Evolutionary conservation across 2,797 vertebrate genomes (phyloP).

Genomic region (Nasua narica): DNA sequence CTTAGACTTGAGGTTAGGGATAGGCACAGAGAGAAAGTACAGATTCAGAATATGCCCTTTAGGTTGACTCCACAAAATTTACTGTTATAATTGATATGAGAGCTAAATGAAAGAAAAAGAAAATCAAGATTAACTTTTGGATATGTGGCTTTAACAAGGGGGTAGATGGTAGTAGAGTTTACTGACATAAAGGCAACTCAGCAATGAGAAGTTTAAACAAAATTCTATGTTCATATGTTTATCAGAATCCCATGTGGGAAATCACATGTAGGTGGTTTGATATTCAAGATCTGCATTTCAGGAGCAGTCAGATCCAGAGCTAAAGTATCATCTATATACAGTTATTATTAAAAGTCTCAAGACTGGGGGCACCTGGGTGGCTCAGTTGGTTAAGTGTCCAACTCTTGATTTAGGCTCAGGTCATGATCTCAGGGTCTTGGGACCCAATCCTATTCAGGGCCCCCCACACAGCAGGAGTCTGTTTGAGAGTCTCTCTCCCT

Average conservation of each 20-base stretch:
- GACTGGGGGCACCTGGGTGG: not conserved
- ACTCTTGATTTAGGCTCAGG: not conserved
- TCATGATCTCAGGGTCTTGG: not conserved
- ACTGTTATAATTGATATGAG: not conserved
- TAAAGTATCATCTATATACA: not conserved
- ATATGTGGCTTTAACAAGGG: not conserved
- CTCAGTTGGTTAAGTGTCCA: not conserved
- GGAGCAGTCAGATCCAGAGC: not conserved
- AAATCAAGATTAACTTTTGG: not conserved
- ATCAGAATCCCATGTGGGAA: not conserved
- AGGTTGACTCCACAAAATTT: not conserved
- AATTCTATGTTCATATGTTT: not conserved
- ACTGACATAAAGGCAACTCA: not conserved
- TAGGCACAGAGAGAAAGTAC: not conserved
- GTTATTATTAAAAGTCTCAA: not conserved
- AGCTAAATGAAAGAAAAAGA: not conserved
- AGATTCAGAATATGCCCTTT: not conserved
- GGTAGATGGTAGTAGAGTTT: not conserved
- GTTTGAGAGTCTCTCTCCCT: not conserved
- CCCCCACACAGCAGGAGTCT: not conserved
- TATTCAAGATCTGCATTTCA: not conserved
- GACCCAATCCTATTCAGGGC: not conserved
- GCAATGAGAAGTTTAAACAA: not conserved
- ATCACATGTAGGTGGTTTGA: not conserved
- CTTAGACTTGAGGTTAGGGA: not conserved